Base-by-base conservation (phyloP, 2,888 invertebrate genomes). In the Diarsia mendica region DNA sequence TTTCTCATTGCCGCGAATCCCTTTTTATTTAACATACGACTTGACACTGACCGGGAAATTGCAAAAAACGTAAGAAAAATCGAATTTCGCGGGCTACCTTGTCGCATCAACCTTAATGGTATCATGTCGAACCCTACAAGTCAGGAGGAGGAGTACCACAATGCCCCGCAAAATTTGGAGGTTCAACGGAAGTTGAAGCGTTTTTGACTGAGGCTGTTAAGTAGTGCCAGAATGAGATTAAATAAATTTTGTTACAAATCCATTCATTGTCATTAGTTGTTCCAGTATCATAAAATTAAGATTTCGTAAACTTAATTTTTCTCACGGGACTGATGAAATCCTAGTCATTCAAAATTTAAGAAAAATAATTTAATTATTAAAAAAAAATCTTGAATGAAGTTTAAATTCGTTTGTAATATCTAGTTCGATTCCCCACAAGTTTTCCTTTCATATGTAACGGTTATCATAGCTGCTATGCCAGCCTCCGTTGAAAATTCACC, bases 351-450 rank as follows among this genome's bases (percentile, higher is more conserved):
- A 44, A 51, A 23, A 9, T 5, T 6, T 64, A 9, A 39, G 15
- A 39, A 72, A 53, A 20, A 72, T 55, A 13, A 28, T 5, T 10
- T n/a, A 18, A 39, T 48, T 18, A 15, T 11, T 20, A 6, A 39
- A 60, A 28, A 60, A 28, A n/a, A 39, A 1, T 15, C 9, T 39
- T 20, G 8, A 64, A 39, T 55, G 1, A 51, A 46, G 10, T 13
- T 60, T 77, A 28, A 13, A n/a, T 79, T 64, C 44, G 53, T n/a
- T 80, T 49, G 28, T 39, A 33, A 63, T 28, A 80, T 10, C 55
- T 15, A 15, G 6, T 20, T 46, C 5, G 18, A 39, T 55, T 55
- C 8, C 13, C 33, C 28, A 28, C 6, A n/a, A 18, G 10, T n/a
- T 13, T 23, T 39, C 9, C 18, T 23, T 13, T 15, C 13, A 53